Evolutionary conservation across 2,113 vertebrate genomes (phyloP), one percentile per base, ranked within the genome.

Genomic region (Catharus fuscescens): DNA sequence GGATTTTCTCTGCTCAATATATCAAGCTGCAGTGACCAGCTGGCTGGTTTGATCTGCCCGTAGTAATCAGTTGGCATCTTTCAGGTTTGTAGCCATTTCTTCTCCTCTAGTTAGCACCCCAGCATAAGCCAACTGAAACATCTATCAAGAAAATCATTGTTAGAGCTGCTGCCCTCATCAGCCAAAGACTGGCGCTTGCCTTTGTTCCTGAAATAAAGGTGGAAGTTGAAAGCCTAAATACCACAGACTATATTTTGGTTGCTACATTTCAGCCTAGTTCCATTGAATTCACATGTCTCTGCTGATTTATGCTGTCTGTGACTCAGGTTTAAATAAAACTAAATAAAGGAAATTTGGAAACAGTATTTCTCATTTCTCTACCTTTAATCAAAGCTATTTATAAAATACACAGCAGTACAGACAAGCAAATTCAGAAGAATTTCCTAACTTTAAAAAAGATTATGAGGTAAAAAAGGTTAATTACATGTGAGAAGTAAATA

Each of bases 1-100:
- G 69, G 72, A 97, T 96, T 97, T 97, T 93, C 96, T 96, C 95
- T 96, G 95, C 95, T 97, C 94, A 94, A 95, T 96, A 93, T 96
- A 97, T 97, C 96, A 97, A 94, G 60, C 82, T 18, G 44, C 92
- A 95, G 82, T 0, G 15, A 93, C 90, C 95, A 97, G 96, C 94
- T 94, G 93, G 94, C 93, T 94, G 90, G 93, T 94, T 95, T 94
- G 94, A 96, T 86, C 93, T 95, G 82, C 76, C 93, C 1, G 8
- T 86, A 92, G 54, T 80, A 69, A 95, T 95, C 94, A 97, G 95
- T 88, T 96, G 94, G 93, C 95, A 94, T 54, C 80, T 95, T 97
- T 97, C 86, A 96, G 95, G 92, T 97, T 90, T 94, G 86, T 13
- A 80, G 90, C 72, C 72, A 21, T 96, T 96, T 92, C 83, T 95